These are phyloP conservation scores for Apamea monoglypha DNA, from an alignment of 2,888 invertebrate genomes.

Conservation along the genomic window DNA sequence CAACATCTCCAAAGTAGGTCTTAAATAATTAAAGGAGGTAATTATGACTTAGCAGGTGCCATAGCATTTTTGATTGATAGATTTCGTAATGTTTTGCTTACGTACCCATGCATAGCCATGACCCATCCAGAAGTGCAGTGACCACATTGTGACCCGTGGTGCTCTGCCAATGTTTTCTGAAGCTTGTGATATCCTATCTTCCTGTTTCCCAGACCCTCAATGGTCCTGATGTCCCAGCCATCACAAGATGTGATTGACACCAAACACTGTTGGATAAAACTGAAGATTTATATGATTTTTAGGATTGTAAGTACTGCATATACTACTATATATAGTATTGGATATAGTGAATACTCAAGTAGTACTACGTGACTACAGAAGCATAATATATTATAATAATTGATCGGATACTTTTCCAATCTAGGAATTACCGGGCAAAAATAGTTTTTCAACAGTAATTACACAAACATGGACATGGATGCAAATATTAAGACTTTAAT, in stretches of 20 bases:
- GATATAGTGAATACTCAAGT: background rate
- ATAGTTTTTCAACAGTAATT: background rate
- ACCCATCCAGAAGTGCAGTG: slow-evolving; percentile 89
- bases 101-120: slow-evolving; percentile 82
- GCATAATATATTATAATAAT: background rate
- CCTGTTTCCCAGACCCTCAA: slow-evolving; percentile 93
- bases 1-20: no score
- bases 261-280: slow-evolving; percentile 81
- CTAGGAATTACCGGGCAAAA: background rate
- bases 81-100: background rate
- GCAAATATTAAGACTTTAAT: background rate
- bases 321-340: no score
- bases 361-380: background rate
- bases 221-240: slow-evolving; percentile 92
- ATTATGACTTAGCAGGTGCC: background rate
- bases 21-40: no score
- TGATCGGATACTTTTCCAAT: background rate
- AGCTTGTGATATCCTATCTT: slow-evolving; percentile 91
- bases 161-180: slow-evolving; percentile 90
- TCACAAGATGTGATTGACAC: slow-evolving; percentile 88
- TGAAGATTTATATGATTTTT: background rate
- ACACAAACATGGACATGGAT: background rate
- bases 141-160: slow-evolving; percentile 93
- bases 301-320: background rate
- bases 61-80: background rate